phyloP scores from a whole-genome alignment of 2,797 vertebrate species.

The Argya squamiceps region DNA sequence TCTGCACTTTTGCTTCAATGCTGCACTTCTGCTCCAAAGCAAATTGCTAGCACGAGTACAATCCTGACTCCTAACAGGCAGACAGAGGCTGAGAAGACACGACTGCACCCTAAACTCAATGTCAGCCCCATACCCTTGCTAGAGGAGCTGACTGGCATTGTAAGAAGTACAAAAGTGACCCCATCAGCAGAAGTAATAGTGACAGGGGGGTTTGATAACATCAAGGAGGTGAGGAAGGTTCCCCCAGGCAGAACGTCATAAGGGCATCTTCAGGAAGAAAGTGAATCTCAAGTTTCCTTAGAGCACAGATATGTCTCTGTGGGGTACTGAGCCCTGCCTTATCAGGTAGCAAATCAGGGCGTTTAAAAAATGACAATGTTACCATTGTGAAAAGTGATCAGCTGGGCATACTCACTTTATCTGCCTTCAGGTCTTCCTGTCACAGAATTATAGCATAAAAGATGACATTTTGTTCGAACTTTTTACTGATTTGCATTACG shows the following conservation, averaged over 20 bases:
- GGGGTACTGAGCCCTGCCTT: neutral
- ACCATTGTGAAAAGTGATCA: neutral
- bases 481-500: constrained; percentile 33
- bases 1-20: neutral
- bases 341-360: neutral
- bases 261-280: neutral
- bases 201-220: neutral
- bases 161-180: neutral
- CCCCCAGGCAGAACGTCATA: neutral
- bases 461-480: constrained; percentile 30
- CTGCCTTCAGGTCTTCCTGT: constrained; percentile 14
- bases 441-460: constrained; percentile 12
- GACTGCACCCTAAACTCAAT: neutral
- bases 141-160: neutral
- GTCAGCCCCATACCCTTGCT: neutral
- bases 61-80: neutral
- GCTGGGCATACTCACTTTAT: neutral
- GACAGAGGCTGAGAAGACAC: neutral
- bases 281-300: neutral
- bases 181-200: neutral
- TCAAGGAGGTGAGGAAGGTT: neutral
- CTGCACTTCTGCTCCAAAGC: neutral
- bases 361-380: neutral
- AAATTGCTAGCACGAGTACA: neutral
- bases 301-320: neutral